phyloP scores from a whole-genome alignment of 2,888 invertebrate genomes.

The Mesoligia furuncula region DNA sequence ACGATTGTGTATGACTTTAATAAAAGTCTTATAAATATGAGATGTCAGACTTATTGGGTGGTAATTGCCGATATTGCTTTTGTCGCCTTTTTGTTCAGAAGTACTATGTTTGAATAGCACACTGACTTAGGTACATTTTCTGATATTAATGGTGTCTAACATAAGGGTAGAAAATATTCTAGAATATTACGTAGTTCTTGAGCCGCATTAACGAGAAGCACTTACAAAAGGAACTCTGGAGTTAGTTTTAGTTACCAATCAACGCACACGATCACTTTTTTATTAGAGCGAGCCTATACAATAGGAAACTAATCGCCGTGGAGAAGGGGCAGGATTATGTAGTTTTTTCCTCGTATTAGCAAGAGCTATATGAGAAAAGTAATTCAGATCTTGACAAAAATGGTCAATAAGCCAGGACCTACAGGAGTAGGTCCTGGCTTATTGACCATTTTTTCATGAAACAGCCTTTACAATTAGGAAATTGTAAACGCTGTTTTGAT shows the following conservation, averaged over 20 bases:
- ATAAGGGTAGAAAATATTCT: neutral
- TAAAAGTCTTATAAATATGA: neutral
- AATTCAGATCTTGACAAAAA: neutral
- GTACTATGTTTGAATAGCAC: neutral
- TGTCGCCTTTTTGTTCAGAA: neutral
- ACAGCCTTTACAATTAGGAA: too few species aligned
- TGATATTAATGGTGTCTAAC: neutral
- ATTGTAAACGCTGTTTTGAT: neutral
- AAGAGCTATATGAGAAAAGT: too few species aligned
- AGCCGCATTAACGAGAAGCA: neutral
- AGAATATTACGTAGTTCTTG: neutral
- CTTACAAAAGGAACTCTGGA: neutral
- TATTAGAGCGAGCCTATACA: neutral
- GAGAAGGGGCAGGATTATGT: neutral
- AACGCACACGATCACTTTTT: neutral
- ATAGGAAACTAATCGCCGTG: neutral
- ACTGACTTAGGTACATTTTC: neutral
- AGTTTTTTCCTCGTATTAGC: neutral
- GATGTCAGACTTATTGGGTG: neutral
- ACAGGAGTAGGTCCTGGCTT: too few species aligned
- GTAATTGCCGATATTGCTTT: neutral
- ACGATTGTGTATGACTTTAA: too few species aligned
- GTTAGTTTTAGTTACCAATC: neutral
- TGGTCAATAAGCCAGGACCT: too few species aligned
- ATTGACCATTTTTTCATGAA: too few species aligned